Conservation (phyloP, 2,113 vertebrate species). For the Arvicanthis niloticus region DNA sequence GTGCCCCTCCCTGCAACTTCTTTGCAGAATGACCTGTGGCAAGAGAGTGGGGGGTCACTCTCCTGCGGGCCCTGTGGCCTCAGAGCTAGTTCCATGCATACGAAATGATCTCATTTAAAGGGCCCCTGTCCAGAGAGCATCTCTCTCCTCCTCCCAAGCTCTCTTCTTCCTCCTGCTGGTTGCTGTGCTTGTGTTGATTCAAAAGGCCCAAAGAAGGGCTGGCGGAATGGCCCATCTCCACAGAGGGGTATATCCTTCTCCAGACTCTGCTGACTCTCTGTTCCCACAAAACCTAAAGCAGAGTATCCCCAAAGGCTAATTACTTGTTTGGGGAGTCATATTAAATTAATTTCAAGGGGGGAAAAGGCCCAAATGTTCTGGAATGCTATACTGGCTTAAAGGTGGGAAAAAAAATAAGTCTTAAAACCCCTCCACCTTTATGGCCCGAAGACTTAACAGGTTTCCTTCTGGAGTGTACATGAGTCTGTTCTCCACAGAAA, state of each 20-base stretch:
- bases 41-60: constrained; percentile 51
- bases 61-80: constrained; percentile 43
- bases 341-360: constrained; percentile 41
- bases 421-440: not conserved
- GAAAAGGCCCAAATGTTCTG: not conserved
- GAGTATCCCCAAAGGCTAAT: not conserved
- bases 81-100: not conserved
- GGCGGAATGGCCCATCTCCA: not conserved
- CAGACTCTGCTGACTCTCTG: not conserved
- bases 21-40: constrained; percentile 62
- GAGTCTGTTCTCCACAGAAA: not conserved
- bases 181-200: not conserved
- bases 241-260: not conserved
- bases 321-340: constrained; percentile 51
- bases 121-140: constrained; percentile 10
- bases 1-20: not conserved
- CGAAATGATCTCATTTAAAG: constrained; percentile 61
- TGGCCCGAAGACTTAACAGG: not conserved
- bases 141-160: not conserved
- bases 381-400: constrained; percentile 16
- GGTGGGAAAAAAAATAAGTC: not conserved
- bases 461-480: not conserved
- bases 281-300: not conserved
- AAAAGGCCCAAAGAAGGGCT: not conserved
- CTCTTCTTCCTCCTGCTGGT: constrained; percentile 2